Base-by-base conservation (phyloP, 2,797 vertebrate genomes). In the Hylomyscus alleni region DNA sequence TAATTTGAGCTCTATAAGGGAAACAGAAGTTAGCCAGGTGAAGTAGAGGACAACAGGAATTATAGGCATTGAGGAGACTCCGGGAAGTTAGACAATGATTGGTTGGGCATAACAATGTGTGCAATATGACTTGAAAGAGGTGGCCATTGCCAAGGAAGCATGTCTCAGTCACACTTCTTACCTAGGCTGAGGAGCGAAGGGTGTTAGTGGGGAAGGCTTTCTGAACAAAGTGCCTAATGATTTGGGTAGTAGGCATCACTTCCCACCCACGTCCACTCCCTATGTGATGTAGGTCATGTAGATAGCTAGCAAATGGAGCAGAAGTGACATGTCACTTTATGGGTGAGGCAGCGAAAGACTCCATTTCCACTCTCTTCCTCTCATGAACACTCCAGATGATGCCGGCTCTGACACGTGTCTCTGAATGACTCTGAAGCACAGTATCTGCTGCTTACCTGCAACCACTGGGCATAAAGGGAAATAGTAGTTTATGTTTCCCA, bases 201-300 rank as follows among this genome's bases (percentile, higher is more conserved):
- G 17, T 67, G 24, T 86, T 44, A 34, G 17, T n/a, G 37, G 69
- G 31, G 56, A 76, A 95, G 54, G 11, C 37, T 85, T 58, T 58
- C 65, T 83, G 50, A 67, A 82, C 4, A 67, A 69, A 89, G 15
- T 1, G 22, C 52, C 60, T 67, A 31, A 50, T 75, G 87, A 50
- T 82, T 67, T 62, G 75, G 54, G 81, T 47, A 52, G 44, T 4
- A 37, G 76, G 54, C 6, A 50, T 65, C 22, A 24, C 11, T 58
- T 7, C 37, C 47, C 65, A 78, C 29, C 24, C n/a, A 56, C 29
- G n/a, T 54, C 11, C 52, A 54, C 34, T 37, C 34, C 76, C 6
- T 90, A 26, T 56, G 34, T 81, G 84, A 84, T 69, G n/a, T 29
- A 89, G 97, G 60, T 17, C 72, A 47, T n/a, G 22, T 44, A 72